Conservation (phyloP, 2,888 invertebrate genomes). For the Dasysyrphus tricinctus region DNA sequence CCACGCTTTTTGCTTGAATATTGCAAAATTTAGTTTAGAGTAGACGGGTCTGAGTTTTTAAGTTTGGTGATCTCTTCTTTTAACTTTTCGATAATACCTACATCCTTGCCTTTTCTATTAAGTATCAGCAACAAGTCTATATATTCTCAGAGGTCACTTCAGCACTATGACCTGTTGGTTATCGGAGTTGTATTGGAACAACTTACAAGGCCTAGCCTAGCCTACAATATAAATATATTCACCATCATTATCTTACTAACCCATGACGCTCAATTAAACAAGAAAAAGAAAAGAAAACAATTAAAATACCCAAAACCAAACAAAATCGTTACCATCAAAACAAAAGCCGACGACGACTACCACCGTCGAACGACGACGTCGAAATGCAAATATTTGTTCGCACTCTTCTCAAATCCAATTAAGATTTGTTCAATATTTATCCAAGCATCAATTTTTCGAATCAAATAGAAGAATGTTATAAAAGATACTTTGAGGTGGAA, state of each 20-base stretch:
- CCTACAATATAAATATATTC: not conserved
- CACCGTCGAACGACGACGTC: not conserved
- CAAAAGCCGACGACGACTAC: slow-evolving; percentile 27
- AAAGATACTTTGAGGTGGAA: slow-evolving; percentile 42
- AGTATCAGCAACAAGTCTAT: not conserved
- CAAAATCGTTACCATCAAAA: slow-evolving; percentile 34
- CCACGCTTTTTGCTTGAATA: no score
- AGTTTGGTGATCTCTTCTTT: not conserved
- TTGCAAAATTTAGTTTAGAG: not conserved
- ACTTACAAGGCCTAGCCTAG: not conserved
- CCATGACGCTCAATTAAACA: slow-evolving; percentile 1
- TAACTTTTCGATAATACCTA: not conserved
- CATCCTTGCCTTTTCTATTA: not conserved
- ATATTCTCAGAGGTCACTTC: slow-evolving; percentile 8
- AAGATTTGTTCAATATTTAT: slow-evolving; percentile 65
- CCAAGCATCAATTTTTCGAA: slow-evolving; percentile 54
- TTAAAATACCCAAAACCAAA: slow-evolving; percentile 34
- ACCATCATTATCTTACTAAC: not conserved
- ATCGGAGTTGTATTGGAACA: not conserved
- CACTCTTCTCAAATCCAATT: slow-evolving; percentile 58
- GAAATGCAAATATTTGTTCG: slow-evolving; percentile 48
- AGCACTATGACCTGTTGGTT: slow-evolving; percentile 11
- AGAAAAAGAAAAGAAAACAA: slow-evolving; percentile 19
- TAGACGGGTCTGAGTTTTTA: no score
- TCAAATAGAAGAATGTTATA: slow-evolving; percentile 41